Conservation (phyloP, 2,113 vertebrate species). For the Macheiramphus alcinus region DNA sequence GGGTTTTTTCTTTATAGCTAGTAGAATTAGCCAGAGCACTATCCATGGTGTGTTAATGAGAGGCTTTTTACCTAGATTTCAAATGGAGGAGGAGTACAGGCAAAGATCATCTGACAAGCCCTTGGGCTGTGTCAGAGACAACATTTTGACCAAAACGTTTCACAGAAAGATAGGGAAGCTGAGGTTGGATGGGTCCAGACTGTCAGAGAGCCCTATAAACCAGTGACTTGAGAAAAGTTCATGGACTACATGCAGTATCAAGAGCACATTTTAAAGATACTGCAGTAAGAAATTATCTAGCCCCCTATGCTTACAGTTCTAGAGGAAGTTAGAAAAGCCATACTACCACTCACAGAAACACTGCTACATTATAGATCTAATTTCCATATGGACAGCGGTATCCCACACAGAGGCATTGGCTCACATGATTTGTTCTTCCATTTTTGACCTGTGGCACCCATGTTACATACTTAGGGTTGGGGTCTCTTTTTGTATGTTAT, state of each 20-base stretch:
- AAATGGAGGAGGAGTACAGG: background rate
- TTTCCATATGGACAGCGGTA: background rate
- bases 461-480: background rate
- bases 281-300: background rate
- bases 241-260: too few species aligned
- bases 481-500: background rate
- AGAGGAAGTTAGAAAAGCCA: background rate
- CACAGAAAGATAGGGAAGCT: background rate
- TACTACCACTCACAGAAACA: background rate
- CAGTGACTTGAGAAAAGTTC: background rate
- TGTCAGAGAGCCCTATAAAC: background rate
- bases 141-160: background rate
- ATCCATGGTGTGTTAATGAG: background rate
- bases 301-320: background rate
- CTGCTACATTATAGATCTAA: background rate
- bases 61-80: background rate
- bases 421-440: background rate
- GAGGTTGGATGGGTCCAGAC: background rate
- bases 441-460: background rate
- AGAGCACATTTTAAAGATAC: background rate
- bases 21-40: background rate
- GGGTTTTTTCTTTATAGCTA: background rate
- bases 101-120: background rate
- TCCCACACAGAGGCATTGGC: background rate
- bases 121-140: background rate